A percentile compares a stretch with the other conserved stretches of the same genome.
Evolutionary conservation across 2,113 vertebrate species (phyloP).

Genomic region (Odocoileus hemionus): DNA sequence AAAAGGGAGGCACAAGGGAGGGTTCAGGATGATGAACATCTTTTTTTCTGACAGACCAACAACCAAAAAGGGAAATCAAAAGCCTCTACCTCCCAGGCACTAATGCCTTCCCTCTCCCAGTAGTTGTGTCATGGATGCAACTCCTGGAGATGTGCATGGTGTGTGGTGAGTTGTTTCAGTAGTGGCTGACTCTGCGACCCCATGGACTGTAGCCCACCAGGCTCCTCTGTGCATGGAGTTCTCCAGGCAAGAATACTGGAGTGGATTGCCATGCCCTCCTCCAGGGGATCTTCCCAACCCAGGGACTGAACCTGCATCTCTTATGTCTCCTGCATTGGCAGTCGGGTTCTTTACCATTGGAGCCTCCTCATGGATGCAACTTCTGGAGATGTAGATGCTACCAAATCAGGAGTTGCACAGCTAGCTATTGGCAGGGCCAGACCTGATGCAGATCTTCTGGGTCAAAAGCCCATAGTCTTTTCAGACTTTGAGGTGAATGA

Average conservation of each 20-base stretch:
- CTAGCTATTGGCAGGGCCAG: background rate
- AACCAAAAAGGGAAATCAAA: constrained; percentile 45
- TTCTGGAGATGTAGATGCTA: background rate
- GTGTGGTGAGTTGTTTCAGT: background rate
- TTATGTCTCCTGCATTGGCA: background rate
- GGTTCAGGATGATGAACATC: constrained; percentile 45
- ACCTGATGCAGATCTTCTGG: background rate
- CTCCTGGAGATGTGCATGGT: background rate
- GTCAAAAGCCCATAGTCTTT: background rate
- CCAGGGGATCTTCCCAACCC: background rate
- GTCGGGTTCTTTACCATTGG: background rate
- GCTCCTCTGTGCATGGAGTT: background rate
- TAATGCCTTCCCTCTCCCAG: background rate
- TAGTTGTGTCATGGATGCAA: background rate
- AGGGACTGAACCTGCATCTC: background rate
- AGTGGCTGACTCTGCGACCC: background rate
- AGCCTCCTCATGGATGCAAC: background rate
- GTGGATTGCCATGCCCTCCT: background rate
- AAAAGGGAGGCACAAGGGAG: constrained; percentile 2
- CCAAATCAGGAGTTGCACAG: background rate
- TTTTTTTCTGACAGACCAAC: constrained; percentile 52
- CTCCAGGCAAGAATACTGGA: background rate
- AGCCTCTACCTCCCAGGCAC: background rate
- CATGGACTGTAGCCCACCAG: background rate
- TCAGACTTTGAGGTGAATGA: background rate